Base-by-base conservation (phyloP, 2,797 vertebrate species). In the Margarornis squamiger region DNA sequence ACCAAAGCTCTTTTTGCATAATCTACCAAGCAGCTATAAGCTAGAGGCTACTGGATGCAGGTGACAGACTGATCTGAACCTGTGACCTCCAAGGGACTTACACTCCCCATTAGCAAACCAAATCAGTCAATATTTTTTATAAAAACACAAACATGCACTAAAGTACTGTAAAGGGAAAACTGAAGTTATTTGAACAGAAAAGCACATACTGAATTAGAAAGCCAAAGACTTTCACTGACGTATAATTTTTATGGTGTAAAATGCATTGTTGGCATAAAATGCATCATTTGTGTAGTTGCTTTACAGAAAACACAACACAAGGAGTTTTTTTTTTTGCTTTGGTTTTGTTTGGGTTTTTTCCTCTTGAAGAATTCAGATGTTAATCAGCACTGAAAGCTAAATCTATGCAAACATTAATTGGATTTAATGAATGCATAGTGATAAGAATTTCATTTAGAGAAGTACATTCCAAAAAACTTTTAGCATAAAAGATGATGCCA, bases 101-200 rank as follows among this genome's bases (percentile, higher is more conserved):
- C 27, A 46, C 19, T 83, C 34, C n/a, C 46, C 72, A 84, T 66
- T n/a, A 93, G 36, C 30, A 19, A 93, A 81, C 1, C 3, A 2
- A 66, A 82, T 10, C 65, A 66, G 94, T 86, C 18, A 34, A 26
- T 90, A 55, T 92, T 95, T 34, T 90, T 93, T 41, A 84, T 88
- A 49, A 76, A 83, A 92, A 70, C 34, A 86, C 32, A 78, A 54
- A 65, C 38, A 57, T 5, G 12, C 84, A 87, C 51, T 68, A 55
- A 55, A 72, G 43, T 36, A 51, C 15, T 29, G 24, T 38, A 70
- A 83, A 68, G 17, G 24, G 27, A 85, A 91, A 81, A 88, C 0
- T 32, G 15, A 1, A 1, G 66, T 58, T 80, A 74, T 59, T 39
- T 59, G 43, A 75, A 86, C 76, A 91, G 85, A 77, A 94, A 68